Conservation (phyloP, 2,888 invertebrate species). For the Hedya salicella region DNA sequence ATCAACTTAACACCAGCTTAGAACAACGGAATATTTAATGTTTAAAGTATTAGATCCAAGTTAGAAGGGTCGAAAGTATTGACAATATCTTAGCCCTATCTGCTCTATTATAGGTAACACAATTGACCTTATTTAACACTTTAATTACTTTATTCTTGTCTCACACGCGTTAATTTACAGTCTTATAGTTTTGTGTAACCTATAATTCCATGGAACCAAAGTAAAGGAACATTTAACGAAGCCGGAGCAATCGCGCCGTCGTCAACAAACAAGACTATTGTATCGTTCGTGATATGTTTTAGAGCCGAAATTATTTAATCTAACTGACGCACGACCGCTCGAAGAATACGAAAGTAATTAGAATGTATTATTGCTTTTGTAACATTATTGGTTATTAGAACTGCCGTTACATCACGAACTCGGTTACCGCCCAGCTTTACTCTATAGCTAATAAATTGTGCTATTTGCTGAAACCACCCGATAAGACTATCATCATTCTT, state of each 20-base stretch:
- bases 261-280: conserved; percentile 53
- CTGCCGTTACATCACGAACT: conserved; percentile 53
- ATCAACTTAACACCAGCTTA: background rate
- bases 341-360: conserved; percentile 43
- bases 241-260: conserved; percentile 56
- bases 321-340: conserved; percentile 32
- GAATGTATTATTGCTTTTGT: conserved; percentile 58
- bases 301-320: conserved; percentile 49
- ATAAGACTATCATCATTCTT: conserved; percentile 63
- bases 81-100: conserved; percentile 27
- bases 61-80: conserved; percentile 14
- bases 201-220: conserved; percentile 74
- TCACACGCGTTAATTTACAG: conserved; percentile 41
- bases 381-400: conserved; percentile 61
- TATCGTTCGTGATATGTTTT: conserved; percentile 69
- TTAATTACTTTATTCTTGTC: conserved; percentile 38
- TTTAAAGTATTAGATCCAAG: conserved; percentile 16
- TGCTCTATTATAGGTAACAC: conserved; percentile 37
- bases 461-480: conserved; percentile 71
- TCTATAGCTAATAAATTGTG: conserved; percentile 81
- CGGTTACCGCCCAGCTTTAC: conserved; percentile 59
- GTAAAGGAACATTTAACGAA: conserved; percentile 65
- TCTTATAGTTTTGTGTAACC: conserved; percentile 46
- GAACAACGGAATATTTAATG: conserved; percentile 3
- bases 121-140: conserved; percentile 38